Evolutionary conservation across 1,140 invertebrate genomes (phyloP).

Genomic region (Ips typographus): DNA sequence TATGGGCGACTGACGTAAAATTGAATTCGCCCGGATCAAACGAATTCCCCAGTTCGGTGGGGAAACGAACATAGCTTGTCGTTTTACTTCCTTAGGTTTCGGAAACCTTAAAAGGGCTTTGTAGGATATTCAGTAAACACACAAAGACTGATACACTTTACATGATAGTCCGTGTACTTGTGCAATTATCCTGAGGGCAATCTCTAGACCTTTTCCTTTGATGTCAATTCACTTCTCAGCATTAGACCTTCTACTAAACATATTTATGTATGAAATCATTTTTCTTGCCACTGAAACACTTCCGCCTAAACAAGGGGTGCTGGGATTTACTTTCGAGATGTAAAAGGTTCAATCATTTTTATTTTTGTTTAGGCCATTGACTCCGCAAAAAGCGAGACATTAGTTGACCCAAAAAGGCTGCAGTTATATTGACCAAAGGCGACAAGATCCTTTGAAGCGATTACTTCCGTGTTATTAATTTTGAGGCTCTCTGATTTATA

Average conservation of each 20-base stretch:
- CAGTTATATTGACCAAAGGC: not conserved
- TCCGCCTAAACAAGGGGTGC: not conserved
- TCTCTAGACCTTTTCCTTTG: not conserved
- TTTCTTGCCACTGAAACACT: slow-evolving; percentile 35
- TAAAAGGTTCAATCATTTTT: slow-evolving; percentile 42
- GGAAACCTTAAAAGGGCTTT: slow-evolving; percentile 21
- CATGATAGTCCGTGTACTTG: slow-evolving; percentile 3
- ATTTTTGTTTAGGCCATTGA: slow-evolving; percentile 42
- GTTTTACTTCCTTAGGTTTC: slow-evolving; percentile 25
- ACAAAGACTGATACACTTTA: slow-evolving; percentile 24
- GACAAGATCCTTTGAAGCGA: not conserved
- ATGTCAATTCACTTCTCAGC: not conserved
- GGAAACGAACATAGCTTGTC: not conserved
- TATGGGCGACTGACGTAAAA: slow-evolving; percentile 26
- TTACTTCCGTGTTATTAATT: slow-evolving; percentile 16
- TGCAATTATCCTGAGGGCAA: not conserved
- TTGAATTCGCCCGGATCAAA: slow-evolving; percentile 26
- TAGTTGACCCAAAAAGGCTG: slow-evolving; percentile 6
- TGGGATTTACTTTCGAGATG: not conserved
- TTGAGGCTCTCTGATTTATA: slow-evolving; percentile 15
- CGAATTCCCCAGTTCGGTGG: slow-evolving; percentile 12
- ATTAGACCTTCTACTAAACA: not conserved
- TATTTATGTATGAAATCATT: not conserved
- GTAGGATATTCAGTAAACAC: slow-evolving; percentile 36
- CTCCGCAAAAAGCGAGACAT: slow-evolving; percentile 35